Conservation (phyloP, 1,140 invertebrate species). For the Nylanderia fulva region DNA sequence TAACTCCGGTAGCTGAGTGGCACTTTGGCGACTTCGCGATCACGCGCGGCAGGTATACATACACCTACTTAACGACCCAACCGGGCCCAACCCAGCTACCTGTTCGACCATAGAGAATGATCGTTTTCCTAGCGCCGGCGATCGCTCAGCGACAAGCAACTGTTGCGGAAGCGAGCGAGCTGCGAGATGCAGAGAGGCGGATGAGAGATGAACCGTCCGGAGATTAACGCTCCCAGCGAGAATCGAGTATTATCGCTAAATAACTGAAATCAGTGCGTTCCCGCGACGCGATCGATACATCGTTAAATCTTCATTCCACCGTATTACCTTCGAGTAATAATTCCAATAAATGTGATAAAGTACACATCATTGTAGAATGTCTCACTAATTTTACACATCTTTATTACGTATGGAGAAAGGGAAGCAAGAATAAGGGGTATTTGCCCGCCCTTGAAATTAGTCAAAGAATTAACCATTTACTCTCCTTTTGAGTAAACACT, state of each 20-base stretch:
- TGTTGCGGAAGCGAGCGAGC: conserved; percentile 65
- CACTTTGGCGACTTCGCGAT: conserved; percentile 73
- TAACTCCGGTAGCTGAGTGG: conserved; percentile 72
- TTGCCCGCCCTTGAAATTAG: too few relatives aligned
- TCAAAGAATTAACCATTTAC: too few relatives aligned
- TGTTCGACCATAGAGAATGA: conserved; percentile 74
- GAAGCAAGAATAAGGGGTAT: too few relatives aligned
- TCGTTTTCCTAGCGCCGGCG: conserved; percentile 73
- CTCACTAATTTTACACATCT: not conserved
- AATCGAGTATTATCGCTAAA: conserved; percentile 42
- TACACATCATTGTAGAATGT: not conserved
- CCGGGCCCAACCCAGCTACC: conserved; percentile 75
- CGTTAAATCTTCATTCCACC: conserved; percentile 9
- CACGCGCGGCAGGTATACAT: conserved; percentile 68
- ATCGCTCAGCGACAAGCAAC: conserved; percentile 69
- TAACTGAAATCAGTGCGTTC: conserved; percentile 39
- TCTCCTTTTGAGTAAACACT: too few relatives aligned
- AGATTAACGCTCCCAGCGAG: conserved; percentile 46
- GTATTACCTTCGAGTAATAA: conserved; percentile 6
- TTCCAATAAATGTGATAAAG: not conserved
- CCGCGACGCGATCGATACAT: not conserved
- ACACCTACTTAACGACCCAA: conserved; percentile 75
- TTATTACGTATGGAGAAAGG: not conserved
- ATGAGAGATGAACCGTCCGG: conserved; percentile 1
- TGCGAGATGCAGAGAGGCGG: conserved; percentile 28